Percentiles rank a stretch among this genome's conserved stretches.
Evolutionary conservation across 2,797 vertebrate species (phyloP).

Genomic region (Pseudochromis fuscus): DNA sequence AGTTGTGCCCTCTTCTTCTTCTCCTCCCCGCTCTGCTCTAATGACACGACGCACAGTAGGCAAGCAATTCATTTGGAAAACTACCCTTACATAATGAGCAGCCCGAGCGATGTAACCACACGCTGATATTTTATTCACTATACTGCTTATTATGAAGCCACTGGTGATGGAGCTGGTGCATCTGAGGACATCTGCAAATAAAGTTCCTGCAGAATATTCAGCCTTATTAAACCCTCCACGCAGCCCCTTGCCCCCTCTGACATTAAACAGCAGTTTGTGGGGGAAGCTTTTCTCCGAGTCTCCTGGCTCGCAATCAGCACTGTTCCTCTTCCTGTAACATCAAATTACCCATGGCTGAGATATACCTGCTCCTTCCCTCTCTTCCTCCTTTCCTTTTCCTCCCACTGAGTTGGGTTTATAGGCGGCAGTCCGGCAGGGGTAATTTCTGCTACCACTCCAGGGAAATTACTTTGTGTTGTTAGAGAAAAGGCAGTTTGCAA

Average conservation of each 20-base stretch:
- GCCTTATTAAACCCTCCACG: slow-evolving; percentile 55
- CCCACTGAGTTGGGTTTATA: slow-evolving; percentile 77
- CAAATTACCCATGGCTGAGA: slow-evolving; percentile 73
- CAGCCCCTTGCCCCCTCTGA: slow-evolving; percentile 33
- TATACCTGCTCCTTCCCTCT: slow-evolving; percentile 40
- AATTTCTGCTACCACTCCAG: slow-evolving; percentile 79
- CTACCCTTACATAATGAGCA: slow-evolving; percentile 63
- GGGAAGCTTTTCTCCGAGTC: slow-evolving; percentile 50
- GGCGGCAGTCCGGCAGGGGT: slow-evolving; percentile 74
- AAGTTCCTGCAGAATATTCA: slow-evolving; percentile 46
- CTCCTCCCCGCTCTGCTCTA: slow-evolving; percentile 19
- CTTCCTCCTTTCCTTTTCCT: slow-evolving; percentile 53
- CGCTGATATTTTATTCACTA: slow-evolving; percentile 63
- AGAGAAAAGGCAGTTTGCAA: slow-evolving; percentile 77
- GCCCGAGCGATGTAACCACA: slow-evolving; percentile 51
- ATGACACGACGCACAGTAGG: slow-evolving; percentile 38
- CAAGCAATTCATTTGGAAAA: slow-evolving; percentile 58
- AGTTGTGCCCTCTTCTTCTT: slow-evolving; percentile 24
- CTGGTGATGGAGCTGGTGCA: slow-evolving; percentile 42
- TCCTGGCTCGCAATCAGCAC: slow-evolving; percentile 65
- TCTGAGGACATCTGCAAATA: slow-evolving; percentile 51
- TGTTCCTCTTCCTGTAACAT: slow-evolving; percentile 70
- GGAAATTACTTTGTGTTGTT: slow-evolving; percentile 84
- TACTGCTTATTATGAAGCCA: slow-evolving; percentile 57
- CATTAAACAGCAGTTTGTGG: slow-evolving; percentile 64